phyloP scores from a whole-genome alignment of 2,113 vertebrate species.

The Argyrosomus japonicus region DNA sequence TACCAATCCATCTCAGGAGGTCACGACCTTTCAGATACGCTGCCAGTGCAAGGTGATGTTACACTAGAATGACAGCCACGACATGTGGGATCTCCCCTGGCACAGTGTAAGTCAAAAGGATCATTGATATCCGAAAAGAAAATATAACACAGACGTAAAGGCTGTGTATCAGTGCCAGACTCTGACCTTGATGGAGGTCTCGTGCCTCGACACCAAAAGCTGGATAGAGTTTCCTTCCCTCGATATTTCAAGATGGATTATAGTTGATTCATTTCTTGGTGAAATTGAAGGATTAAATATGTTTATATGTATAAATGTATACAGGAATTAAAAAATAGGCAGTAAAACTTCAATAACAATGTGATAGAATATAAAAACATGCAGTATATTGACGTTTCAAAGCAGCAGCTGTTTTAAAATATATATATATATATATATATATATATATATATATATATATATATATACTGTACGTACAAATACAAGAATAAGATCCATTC shows the following conservation, averaged over 20 bases:
- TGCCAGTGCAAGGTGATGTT: slow-evolving; percentile 48
- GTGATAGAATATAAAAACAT: background rate
- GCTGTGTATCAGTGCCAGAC: slow-evolving; percentile 8
- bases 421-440: too few species aligned
- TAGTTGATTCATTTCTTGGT: background rate
- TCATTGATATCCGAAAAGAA: slow-evolving; percentile 34
- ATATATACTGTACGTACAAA: background rate
- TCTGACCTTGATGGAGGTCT: slow-evolving; percentile 31
- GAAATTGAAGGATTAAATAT: slow-evolving; percentile 4
- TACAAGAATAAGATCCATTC: background rate
- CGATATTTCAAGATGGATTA: background rate
- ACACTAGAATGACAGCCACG: slow-evolving; percentile 29
- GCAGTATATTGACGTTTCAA: background rate
- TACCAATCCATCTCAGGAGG: slow-evolving; percentile 32
- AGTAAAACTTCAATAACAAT: too few species aligned
- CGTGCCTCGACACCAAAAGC: background rate
- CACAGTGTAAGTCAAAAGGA: slow-evolving; percentile 17
- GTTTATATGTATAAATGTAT: background rate
- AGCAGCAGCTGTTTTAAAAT: too few species aligned
- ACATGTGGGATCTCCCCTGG: slow-evolving; percentile 35
- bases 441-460: too few species aligned
- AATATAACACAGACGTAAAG: slow-evolving; percentile 39
- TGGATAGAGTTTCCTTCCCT: slow-evolving; percentile 9
- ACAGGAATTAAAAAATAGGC: background rate
- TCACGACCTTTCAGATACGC: slow-evolving; percentile 47